A percentile compares a stretch with the other conserved stretches of the same genome.
Conservation (phyloP, 2,888 invertebrate genomes). For the Eulithis testata region DNA sequence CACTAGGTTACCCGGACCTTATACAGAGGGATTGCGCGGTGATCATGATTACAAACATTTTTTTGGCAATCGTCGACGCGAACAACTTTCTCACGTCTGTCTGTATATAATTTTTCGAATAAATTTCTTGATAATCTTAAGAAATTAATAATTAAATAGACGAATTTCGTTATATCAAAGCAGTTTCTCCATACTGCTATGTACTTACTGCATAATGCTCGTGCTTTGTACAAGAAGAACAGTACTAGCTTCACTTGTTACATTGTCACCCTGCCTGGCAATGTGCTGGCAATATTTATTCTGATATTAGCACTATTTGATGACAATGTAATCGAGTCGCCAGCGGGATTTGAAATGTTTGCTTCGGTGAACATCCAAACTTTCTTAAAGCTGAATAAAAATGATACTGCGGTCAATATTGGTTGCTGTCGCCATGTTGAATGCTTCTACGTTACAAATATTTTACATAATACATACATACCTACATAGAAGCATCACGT, state of each 20-base stretch:
- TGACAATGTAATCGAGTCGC: neutral
- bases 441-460: neutral
- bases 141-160: neutral
- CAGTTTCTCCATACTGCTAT: too few species aligned
- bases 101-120: neutral
- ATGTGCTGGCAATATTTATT: neutral
- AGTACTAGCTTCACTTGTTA: neutral
- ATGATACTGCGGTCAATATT: too few species aligned
- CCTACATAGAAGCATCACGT: too few species aligned
- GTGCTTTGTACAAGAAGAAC: neutral
- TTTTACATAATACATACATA: neutral
- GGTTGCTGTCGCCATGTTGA: neutral
- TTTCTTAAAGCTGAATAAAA: neutral
- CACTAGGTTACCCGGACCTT: conserved; percentile 58
- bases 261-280: neutral
- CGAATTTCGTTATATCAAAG: too few species aligned
- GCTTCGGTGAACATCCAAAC: neutral
- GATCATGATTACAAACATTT: conserved; percentile 46
- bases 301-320: neutral
- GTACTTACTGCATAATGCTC: neutral
- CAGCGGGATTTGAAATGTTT: neutral
- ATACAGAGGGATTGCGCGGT: conserved; percentile 48
- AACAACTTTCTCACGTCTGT: conserved; percentile 48
- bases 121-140: neutral
- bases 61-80: conserved; percentile 43